Conservation (phyloP, 2,113 vertebrate species). For the Eretmochelys imbricata region DNA sequence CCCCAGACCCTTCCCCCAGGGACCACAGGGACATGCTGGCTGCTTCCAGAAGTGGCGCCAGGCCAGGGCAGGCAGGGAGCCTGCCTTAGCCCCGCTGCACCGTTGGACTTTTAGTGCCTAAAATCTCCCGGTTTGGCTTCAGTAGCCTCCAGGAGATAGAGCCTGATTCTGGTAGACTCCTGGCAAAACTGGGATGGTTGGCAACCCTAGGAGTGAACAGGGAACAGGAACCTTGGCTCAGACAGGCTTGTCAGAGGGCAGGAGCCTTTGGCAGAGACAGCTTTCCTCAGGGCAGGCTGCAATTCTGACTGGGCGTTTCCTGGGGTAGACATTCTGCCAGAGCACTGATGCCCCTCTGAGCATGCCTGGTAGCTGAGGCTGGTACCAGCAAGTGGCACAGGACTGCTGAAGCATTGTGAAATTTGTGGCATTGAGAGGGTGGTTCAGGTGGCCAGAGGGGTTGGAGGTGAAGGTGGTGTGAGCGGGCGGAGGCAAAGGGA, state of each 20-base stretch:
- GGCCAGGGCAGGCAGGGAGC: too few relatives aligned
- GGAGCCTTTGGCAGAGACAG: not conserved
- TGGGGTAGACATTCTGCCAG: not conserved
- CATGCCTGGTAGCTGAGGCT: not conserved
- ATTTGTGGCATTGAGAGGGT: not conserved
- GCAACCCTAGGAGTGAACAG: not conserved
- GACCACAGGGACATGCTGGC: too few relatives aligned
- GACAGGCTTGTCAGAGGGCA: not conserved
- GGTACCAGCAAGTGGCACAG: not conserved
- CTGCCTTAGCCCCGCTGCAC: too few relatives aligned
- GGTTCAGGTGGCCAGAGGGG: not conserved
- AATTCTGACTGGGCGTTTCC: not conserved
- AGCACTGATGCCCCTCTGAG: not conserved
- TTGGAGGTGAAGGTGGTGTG: not conserved
- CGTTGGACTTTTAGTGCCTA: too few relatives aligned
- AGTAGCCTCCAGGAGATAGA: too few relatives aligned
- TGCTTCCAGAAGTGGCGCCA: too few relatives aligned
- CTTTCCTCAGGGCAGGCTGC: not conserved
- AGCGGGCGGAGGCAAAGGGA: not conserved
- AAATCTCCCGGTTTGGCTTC: too few relatives aligned
- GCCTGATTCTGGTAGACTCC: too few relatives aligned
- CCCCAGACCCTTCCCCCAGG: too few relatives aligned
- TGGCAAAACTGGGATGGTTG: too few relatives aligned
- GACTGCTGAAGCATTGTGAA: rapidly evolving
- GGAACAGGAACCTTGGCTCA: not conserved